Evolutionary conservation across 1,140 invertebrate genomes (phyloP).

Genomic region (Eciton burchellii): DNA sequence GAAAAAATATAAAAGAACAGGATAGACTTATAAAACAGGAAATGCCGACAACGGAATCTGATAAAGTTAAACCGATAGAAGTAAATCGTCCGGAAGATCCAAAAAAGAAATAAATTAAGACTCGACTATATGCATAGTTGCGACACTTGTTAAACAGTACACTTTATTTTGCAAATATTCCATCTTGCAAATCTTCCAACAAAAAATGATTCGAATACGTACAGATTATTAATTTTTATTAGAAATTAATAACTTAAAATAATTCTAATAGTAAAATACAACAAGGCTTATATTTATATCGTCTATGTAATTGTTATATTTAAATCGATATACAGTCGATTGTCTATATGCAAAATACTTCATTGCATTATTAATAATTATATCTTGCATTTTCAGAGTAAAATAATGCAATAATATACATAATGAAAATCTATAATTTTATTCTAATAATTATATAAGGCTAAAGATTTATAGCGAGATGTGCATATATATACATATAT

Average conservation of each 20-base stretch:
- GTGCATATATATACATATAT: conserved; percentile 39
- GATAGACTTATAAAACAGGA: conserved; percentile 23
- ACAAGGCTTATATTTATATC: neutral
- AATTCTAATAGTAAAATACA: too few species aligned
- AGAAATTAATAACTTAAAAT: too few species aligned
- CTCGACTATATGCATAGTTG: too few species aligned
- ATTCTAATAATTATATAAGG: too few species aligned
- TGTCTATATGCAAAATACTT: conserved; percentile 7
- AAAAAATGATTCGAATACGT: neutral
- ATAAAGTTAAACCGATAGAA: conserved; percentile 37
- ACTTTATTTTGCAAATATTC: conserved; percentile 22
- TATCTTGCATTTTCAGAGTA: too few species aligned
- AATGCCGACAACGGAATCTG: neutral
- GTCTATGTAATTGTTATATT: neutral
- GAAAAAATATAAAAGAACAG: conserved; percentile 45
- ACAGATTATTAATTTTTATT: conserved; percentile 19
- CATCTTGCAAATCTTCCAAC: too few species aligned
- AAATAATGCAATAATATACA: neutral
- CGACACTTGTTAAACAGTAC: conserved; percentile 40
- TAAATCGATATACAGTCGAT: neutral
- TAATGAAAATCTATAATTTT: too few species aligned
- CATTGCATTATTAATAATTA: neutral
- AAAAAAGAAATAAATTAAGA: conserved; percentile 14
- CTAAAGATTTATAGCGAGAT: too few species aligned
- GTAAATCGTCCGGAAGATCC: conserved; percentile 20